A percentile compares a stretch with the other conserved stretches of the same genome.
Evolutionary conservation across 2,113 vertebrate species (phyloP).

Genomic region (Amphilophus citrinellus): DNA sequence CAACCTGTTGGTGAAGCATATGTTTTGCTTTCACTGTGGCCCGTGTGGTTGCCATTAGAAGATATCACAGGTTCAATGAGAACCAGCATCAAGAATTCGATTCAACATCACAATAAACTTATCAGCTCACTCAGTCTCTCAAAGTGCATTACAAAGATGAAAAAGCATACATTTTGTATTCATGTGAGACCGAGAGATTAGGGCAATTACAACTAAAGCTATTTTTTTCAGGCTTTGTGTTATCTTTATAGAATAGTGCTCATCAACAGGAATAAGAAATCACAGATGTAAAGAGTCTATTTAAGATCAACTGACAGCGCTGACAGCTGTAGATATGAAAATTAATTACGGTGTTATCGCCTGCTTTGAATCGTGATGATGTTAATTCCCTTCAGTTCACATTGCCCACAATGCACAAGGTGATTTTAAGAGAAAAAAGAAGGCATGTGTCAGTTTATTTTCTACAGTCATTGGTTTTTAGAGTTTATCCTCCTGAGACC

Average conservation of each 20-base stretch:
- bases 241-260: conserved; percentile 29
- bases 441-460: conserved; percentile 23
- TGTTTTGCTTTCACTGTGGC: background rate
- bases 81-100: background rate
- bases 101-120: background rate
- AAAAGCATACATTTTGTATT: background rate
- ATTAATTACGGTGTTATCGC: conserved; percentile 66
- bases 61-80: background rate
- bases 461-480: conserved; percentile 15
- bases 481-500: too few species aligned
- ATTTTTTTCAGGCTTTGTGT: too few species aligned
- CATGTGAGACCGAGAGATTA: background rate
- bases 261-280: conserved; percentile 42
- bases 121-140: background rate
- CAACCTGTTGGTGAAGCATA: background rate
- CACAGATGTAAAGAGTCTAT: conserved; percentile 45
- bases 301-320: conserved; percentile 18
- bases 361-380: conserved; percentile 36
- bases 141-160: background rate
- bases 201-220: too few species aligned
- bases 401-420: conserved; percentile 10
- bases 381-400: conserved; percentile 31
- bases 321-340: conserved; percentile 61
- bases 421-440: background rate
- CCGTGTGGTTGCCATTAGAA: background rate